These are phyloP conservation scores for Colletes collaris DNA, from an alignment of 2,888 invertebrate species.

Conservation along the genomic window DNA sequence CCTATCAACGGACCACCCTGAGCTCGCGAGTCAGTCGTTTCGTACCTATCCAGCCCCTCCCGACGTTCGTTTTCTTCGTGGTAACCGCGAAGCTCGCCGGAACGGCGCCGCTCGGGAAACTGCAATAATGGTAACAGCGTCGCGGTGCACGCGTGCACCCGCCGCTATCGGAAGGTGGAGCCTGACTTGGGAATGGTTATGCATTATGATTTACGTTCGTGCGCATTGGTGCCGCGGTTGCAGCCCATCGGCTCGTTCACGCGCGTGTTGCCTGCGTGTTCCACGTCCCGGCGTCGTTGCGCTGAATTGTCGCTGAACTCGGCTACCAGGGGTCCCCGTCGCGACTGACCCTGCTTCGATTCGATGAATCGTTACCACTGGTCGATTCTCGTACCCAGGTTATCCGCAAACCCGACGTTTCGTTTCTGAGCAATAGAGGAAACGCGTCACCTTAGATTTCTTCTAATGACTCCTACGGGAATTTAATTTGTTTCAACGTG, in stretches of 20 bases:
- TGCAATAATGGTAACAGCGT: constrained; percentile 21
- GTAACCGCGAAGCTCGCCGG: constrained; percentile 17
- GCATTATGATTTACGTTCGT: constrained; percentile 76
- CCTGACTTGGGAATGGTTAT: constrained; percentile 71
- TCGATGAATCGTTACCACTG: constrained; percentile 17
- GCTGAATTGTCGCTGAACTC: constrained; percentile 60
- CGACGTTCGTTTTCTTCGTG: not conserved
- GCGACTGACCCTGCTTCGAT: constrained; percentile 50
- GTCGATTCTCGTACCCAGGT: too few relatives aligned
- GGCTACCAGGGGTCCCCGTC: constrained; percentile 43
- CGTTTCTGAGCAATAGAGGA: too few relatives aligned
- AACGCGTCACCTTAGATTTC: too few relatives aligned
- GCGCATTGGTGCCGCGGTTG: constrained; percentile 69
- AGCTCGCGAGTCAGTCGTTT: too few relatives aligned
- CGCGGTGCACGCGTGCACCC: constrained; percentile 11
- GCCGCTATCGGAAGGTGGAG: constrained; percentile 70
- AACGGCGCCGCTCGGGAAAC: constrained; percentile 24
- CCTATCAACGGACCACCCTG: too few relatives aligned
- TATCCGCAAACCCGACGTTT: too few relatives aligned
- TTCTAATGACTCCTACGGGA: too few relatives aligned
- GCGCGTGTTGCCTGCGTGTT: constrained; percentile 24
- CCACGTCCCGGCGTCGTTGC: constrained; percentile 46
- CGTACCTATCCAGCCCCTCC: not conserved
- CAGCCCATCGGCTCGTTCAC: constrained; percentile 52
- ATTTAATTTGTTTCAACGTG: too few relatives aligned